Evolutionary conservation across 2,113 vertebrate species (phyloP).

Genomic region (Pterocles burchelli): DNA sequence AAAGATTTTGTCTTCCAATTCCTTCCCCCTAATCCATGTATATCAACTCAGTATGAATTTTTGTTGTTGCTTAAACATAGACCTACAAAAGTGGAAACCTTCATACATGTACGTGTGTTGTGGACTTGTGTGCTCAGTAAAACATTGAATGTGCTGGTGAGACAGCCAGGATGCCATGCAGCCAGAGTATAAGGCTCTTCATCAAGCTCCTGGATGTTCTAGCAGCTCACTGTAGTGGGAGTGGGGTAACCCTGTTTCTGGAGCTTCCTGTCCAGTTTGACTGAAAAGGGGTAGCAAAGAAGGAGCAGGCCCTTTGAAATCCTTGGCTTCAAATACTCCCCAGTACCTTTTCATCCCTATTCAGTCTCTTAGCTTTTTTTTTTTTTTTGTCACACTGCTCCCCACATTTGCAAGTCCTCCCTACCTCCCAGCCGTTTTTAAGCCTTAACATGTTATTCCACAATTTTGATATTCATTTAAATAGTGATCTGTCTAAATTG

Average conservation of each 20-base stretch:
- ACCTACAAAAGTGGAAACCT: neutral
- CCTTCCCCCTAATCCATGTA: neutral
- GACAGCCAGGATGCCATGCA: neutral
- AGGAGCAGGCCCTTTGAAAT: neutral
- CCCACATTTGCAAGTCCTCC: neutral
- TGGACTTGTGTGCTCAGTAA: neutral
- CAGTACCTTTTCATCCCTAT: neutral
- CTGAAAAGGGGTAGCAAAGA: neutral
- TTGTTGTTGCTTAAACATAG: neutral
- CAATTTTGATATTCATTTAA: neutral
- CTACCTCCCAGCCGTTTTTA: neutral
- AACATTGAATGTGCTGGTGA: neutral
- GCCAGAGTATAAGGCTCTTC: too few relatives aligned
- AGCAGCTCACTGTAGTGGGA: too few relatives aligned
- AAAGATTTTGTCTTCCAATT: neutral
- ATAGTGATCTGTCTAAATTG: neutral
- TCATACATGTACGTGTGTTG: fast-evolving
- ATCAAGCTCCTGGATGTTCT: neutral
- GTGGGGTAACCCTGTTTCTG: neutral
- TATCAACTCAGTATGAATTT: neutral
- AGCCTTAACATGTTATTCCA: neutral
- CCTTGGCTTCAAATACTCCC: neutral
- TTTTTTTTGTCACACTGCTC: too few relatives aligned
- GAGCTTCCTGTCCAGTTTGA: neutral
- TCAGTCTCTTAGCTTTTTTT: neutral